Evolutionary conservation across 2,113 vertebrate genomes (phyloP).

Genomic region (Martes martes): DNA sequence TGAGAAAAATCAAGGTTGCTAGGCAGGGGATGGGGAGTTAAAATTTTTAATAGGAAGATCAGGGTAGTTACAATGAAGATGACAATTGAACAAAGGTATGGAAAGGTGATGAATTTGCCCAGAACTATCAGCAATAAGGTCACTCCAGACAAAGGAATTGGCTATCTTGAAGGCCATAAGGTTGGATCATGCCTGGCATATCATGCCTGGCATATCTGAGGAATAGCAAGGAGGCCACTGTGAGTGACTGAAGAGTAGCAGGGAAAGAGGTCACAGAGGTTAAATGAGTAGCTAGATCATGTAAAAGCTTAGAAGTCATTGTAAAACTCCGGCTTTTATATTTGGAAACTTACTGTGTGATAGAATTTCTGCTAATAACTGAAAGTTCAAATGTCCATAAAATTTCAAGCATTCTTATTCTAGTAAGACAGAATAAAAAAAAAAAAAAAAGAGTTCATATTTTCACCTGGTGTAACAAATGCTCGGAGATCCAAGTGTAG

Average conservation of each 20-base stretch:
- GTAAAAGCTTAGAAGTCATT: not conserved
- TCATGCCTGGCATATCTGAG: no score
- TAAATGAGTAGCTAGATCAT: not conserved
- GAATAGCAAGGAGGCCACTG: no score
- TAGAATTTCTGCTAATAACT: not conserved
- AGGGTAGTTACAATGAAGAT: not conserved
- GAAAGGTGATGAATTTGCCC: not conserved
- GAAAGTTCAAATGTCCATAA: not conserved
- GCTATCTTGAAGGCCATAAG: not conserved
- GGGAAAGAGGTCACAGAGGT: not conserved
- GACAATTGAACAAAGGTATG: not conserved
- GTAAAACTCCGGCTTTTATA: not conserved
- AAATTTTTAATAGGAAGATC: not conserved
- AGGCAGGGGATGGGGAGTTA: fast-evolving
- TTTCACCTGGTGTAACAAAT: not conserved
- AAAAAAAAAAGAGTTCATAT: not conserved
- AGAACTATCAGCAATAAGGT: not conserved
- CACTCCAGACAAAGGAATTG: not conserved
- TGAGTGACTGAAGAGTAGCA: not conserved
- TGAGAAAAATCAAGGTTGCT: not conserved
- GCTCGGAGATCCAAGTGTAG: not conserved
- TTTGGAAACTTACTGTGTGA: not conserved
- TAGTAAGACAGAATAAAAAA: not conserved
- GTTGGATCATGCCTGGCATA: not conserved
- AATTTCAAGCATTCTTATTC: not conserved